Percentiles rank a stretch among this genome's conserved stretches.
phyloP scores from a whole-genome alignment of 2,113 vertebrate genomes.

The Urocitellus parryii region DNA sequence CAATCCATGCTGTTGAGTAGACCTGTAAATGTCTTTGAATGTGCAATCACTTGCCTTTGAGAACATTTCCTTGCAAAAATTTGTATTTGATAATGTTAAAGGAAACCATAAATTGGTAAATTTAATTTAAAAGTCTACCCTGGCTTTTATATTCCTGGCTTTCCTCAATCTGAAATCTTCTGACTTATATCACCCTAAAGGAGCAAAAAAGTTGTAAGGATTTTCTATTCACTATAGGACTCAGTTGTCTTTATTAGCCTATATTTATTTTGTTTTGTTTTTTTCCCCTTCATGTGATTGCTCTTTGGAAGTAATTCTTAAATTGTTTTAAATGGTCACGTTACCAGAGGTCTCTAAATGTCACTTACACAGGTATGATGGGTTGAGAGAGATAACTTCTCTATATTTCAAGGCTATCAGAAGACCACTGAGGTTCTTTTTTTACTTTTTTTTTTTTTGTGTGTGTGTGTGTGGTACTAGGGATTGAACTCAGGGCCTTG shows the following conservation, averaged over 20 bases:
- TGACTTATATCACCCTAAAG: conserved; percentile 25
- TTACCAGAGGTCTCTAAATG: conserved; percentile 7
- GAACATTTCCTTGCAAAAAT: conserved; percentile 35
- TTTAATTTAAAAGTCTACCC: conserved; percentile 55
- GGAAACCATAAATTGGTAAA: conserved; percentile 54
- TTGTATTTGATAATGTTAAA: conserved; percentile 64
- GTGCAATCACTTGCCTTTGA: conserved; percentile 43
- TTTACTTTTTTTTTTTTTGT: too few species aligned
- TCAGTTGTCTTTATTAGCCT: background rate
- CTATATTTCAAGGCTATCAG: background rate
- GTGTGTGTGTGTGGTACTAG: too few species aligned
- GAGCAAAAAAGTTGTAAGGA: background rate
- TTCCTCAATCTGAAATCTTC: conserved; percentile 39
- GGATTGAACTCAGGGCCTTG: too few species aligned
- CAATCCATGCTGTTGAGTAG: conserved; percentile 30
- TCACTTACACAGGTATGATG: background rate
- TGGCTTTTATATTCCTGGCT: conserved; percentile 52
- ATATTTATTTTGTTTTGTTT: background rate
- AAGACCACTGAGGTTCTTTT: background rate
- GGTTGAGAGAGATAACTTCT: background rate
- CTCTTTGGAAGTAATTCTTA: conserved; percentile 42
- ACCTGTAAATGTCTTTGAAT: conserved; percentile 57
- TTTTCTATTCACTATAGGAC: background rate
- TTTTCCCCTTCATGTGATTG: background rate
- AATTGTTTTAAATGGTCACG: background rate